These are phyloP conservation scores for Hippasteria phrygiana DNA, from an alignment of 53 echinoderm and acorn worm genomes.

Conservation along the genomic window DNA sequence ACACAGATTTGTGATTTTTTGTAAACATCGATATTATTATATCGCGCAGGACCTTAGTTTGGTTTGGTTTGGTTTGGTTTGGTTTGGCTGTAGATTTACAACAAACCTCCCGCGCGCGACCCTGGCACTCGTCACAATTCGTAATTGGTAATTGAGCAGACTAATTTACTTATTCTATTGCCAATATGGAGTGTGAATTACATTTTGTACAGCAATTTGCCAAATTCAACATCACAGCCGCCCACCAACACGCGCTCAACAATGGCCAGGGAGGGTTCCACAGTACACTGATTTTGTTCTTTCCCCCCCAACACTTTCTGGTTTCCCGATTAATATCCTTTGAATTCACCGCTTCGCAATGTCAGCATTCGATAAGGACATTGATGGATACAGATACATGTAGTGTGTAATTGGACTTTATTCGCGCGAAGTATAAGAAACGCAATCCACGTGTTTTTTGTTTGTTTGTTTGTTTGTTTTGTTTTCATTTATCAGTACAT, in stretches of 20 bases:
- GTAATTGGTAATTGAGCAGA: background rate
- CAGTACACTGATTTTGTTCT: background rate
- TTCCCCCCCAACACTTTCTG: background rate
- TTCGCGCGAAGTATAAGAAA: too few relatives aligned
- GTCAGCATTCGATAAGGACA: background rate
- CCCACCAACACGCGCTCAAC: background rate
- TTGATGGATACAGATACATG: background rate
- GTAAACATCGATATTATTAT: too few relatives aligned
- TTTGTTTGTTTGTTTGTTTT: too few relatives aligned
- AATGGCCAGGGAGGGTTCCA: background rate
- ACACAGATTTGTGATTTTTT: too few relatives aligned
- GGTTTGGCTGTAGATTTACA: too few relatives aligned
- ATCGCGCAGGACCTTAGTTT: too few relatives aligned
- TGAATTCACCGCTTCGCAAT: background rate
- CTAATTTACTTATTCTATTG: constrained; percentile 31
- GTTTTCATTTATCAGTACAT: too few relatives aligned
- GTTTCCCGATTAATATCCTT: background rate
- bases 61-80: too few relatives aligned
- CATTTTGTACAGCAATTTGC: background rate
- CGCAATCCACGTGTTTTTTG: too few relatives aligned
- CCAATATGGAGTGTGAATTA: constrained; percentile 7
- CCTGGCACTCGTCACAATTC: too few relatives aligned
- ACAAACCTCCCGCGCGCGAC: background rate
- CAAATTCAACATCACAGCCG: background rate
- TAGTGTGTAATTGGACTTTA: background rate